Percentiles rank a stretch among this genome's conserved stretches.
Evolutionary conservation across 2,888 invertebrate genomes (phyloP).

Genomic region (Crocallis elinguaria): DNA sequence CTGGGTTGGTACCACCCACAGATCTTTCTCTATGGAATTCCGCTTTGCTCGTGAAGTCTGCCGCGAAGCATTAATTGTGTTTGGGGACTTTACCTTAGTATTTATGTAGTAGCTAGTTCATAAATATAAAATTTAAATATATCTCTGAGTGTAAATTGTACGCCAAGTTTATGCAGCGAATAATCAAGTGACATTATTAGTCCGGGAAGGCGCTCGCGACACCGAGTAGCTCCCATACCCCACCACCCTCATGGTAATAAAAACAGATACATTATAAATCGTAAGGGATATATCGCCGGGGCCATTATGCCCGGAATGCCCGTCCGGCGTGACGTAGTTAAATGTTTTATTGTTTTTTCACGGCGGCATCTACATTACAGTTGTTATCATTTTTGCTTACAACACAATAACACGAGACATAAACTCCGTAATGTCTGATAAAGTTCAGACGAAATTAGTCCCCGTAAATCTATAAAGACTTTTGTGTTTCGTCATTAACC

Average conservation of each 20-base stretch:
- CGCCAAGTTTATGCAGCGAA: no score
- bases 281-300: constrained; percentile 70
- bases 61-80: no score
- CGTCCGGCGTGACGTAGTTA: constrained; percentile 72
- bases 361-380: constrained; percentile 66
- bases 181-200: constrained; percentile 1
- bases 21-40: no score
- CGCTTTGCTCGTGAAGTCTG: no score
- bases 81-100: no score
- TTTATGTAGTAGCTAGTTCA: no score
- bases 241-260: constrained; percentile 72
- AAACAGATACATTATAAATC: constrained; percentile 76
- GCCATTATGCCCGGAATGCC: constrained; percentile 66
- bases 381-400: constrained; percentile 68
- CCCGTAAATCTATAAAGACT: constrained; percentile 36
- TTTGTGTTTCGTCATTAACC: constrained; percentile 30
- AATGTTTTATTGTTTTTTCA: constrained; percentile 78
- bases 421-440: constrained; percentile 51
- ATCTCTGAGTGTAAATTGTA: no score
- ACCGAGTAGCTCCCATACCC: constrained; percentile 29
- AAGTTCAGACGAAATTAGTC: constrained; percentile 48
- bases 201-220: constrained; percentile 13
- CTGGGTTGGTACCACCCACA: no score
- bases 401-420: constrained; percentile 55
- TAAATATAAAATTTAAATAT: no score